phyloP scores from a whole-genome alignment of 2,113 vertebrate species.

The Lophotis ruficrista region DNA sequence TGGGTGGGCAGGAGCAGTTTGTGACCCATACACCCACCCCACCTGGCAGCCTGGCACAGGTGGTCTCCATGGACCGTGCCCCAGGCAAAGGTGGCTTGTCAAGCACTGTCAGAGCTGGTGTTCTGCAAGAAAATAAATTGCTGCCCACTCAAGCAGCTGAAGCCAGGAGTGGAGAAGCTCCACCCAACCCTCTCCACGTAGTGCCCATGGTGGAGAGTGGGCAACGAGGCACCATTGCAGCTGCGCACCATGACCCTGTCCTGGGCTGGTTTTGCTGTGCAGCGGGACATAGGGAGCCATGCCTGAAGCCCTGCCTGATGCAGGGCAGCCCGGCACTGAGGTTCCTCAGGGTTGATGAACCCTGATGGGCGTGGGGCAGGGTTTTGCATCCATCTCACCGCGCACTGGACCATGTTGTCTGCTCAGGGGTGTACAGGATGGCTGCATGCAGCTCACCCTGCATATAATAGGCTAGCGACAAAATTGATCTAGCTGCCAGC shows the following conservation, averaged over 20 bases:
- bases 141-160: neutral
- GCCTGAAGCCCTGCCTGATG: neutral
- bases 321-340: neutral
- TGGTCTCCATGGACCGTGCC: accelerated
- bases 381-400: neutral
- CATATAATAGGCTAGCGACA: accelerated
- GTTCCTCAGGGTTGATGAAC: neutral
- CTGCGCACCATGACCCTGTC: accelerated
- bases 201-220: accelerated
- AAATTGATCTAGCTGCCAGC: neutral
- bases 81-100: neutral
- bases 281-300: accelerated
- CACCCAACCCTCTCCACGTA: accelerated
- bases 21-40: neutral
- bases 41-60: neutral
- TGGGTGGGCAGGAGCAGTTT: neutral
- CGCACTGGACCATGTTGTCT: neutral
- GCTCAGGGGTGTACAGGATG: neutral
- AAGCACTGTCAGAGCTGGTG: neutral
- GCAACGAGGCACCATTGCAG: neutral
- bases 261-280: neutral
- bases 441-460: neutral
- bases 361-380: neutral
- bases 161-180: neutral
- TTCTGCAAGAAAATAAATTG: neutral